Conservation (phyloP, 2,113 vertebrate species). For the Trematomus loennbergii region DNA sequence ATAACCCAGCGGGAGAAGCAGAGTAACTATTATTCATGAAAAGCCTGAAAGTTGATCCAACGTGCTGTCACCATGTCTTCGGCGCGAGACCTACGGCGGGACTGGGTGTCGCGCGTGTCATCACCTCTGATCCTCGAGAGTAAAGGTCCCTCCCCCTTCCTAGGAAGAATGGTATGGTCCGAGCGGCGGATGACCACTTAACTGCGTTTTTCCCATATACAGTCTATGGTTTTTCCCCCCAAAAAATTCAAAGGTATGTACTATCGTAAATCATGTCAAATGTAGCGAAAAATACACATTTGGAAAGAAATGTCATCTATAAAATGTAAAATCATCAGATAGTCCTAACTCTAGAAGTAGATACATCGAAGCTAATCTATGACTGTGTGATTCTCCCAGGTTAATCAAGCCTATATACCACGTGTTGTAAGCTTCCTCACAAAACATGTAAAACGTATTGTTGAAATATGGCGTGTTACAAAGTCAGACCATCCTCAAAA, state of each 20-base stretch:
- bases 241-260: not conserved
- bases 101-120: constrained; percentile 65
- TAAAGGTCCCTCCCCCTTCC: constrained; percentile 29
- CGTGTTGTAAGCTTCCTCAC: too few species aligned
- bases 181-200: not conserved
- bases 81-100: constrained; percentile 28
- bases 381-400: not conserved
- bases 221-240: not conserved
- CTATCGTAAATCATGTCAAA: not conserved
- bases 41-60: not conserved
- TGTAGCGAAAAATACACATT: not conserved
- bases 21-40: constrained; percentile 12
- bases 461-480: not conserved
- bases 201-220: not conserved
- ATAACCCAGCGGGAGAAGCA: not conserved
- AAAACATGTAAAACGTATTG: not conserved
- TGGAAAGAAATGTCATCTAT: too few species aligned
- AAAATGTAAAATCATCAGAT: too few species aligned
- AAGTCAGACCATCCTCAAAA: too few species aligned
- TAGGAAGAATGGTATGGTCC: constrained; percentile 54
- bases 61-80: constrained; percentile 54
- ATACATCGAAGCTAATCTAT: too few species aligned
- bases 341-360: too few species aligned
- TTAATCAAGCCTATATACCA: not conserved
- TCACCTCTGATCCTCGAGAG: constrained; percentile 70